Evolutionary conservation across 2,888 invertebrate genomes (phyloP).

Genomic region (Caradrina clavipalpis): DNA sequence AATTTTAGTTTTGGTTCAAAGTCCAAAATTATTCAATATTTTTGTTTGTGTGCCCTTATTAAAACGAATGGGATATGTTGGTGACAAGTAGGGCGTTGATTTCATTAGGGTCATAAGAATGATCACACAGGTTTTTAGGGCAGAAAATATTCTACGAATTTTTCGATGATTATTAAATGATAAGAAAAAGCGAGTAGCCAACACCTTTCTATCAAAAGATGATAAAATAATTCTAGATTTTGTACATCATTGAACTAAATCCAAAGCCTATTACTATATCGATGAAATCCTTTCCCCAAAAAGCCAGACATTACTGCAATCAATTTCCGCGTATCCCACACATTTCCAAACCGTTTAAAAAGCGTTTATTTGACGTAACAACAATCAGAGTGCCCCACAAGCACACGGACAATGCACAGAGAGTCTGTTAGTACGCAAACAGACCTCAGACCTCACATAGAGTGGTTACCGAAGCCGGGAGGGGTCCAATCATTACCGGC

Average conservation of each 20-base stretch:
- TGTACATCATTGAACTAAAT: too few species aligned
- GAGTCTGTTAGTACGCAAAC: constrained; percentile 55
- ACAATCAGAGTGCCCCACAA: constrained; percentile 8
- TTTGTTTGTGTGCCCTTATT: constrained; percentile 17
- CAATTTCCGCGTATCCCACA: background rate
- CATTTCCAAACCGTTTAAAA: constrained; percentile 12
- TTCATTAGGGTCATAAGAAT: constrained; percentile 2
- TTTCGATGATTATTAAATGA: background rate
- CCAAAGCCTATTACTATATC: too few species aligned
- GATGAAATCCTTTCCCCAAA: background rate
- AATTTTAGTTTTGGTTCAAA: constrained; percentile 48
- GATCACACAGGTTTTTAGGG: background rate
- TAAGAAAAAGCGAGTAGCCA: background rate
- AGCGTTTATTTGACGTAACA: constrained; percentile 22
- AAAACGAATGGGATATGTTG: background rate
- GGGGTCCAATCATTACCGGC: constrained; percentile 68
- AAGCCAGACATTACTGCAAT: background rate
- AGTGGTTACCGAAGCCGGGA: constrained; percentile 64
- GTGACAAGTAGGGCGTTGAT: constrained; percentile 4
- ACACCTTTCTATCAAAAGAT: too few species aligned
- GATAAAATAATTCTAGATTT: too few species aligned
- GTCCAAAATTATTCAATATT: constrained; percentile 34
- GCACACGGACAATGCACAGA: constrained; percentile 35
- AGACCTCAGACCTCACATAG: constrained; percentile 68
- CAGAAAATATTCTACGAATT: background rate